phyloP scores from a whole-genome alignment of 1,140 invertebrate species.

The Octopus sinensis region DNA sequence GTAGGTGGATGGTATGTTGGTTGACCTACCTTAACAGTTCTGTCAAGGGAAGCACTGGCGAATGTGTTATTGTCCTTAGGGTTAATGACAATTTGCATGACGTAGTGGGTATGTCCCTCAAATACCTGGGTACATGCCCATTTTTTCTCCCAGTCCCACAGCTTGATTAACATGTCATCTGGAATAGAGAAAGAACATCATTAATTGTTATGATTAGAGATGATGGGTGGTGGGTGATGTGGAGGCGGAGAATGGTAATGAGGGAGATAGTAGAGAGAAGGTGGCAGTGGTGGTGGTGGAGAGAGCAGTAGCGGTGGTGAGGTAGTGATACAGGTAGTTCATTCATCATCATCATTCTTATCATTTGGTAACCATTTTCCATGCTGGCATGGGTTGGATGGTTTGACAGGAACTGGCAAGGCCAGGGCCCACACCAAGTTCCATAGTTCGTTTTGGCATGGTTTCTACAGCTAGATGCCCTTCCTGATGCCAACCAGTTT shows the following conservation, averaged over 20 bases:
- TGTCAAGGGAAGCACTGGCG: slow-evolving; percentile 94
- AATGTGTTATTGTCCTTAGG: slow-evolving; percentile 99
- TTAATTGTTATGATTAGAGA: background rate
- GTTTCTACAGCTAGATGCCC: too few species aligned
- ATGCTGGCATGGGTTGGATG: too few species aligned
- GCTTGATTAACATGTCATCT: slow-evolving; percentile 99
- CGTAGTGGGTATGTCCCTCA: slow-evolving; percentile 92
- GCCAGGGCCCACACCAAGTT: too few species aligned
- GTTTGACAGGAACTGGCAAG: too few species aligned
- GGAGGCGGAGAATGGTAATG: background rate
- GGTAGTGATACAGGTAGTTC: background rate
- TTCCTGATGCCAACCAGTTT: too few species aligned
- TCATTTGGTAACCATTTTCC: too few species aligned
- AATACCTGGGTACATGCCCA: slow-evolving; percentile 93
- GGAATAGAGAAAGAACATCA: slow-evolving; percentile 39
- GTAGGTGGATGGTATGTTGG: too few species aligned
- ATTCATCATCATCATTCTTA: too few species aligned
- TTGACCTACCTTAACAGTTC: slow-evolving; percentile 82
- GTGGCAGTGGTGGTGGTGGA: background rate
- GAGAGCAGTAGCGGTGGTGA: background rate
- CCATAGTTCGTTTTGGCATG: too few species aligned
- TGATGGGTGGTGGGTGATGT: background rate
- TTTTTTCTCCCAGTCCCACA: slow-evolving; percentile 99
- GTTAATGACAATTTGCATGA: slow-evolving; percentile 99
- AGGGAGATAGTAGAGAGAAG: background rate